These are phyloP conservation scores for Epistrophella euchroma DNA, from an alignment of 2,888 invertebrate species.

Conservation along the genomic window DNA sequence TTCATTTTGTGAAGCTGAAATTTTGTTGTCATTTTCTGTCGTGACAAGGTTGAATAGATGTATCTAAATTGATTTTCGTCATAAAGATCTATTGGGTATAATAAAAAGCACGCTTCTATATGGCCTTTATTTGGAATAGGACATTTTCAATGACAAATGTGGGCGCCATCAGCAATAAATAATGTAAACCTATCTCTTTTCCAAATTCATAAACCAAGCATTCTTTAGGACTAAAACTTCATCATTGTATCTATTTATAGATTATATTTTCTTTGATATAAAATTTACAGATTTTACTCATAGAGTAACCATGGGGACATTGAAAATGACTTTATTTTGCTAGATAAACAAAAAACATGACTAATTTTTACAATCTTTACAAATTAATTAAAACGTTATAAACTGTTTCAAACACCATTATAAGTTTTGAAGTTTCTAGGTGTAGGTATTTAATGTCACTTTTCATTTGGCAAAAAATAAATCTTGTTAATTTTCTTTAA, in stretches of 20 bases:
- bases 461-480: too few relatives aligned
- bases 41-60: slow-evolving; percentile 13
- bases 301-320: too few relatives aligned
- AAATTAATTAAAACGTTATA: too few relatives aligned
- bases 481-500: too few relatives aligned
- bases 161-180: not conserved
- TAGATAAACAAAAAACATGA: too few relatives aligned
- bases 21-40: not conserved
- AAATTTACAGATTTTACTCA: too few relatives aligned
- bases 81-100: slow-evolving; percentile 11
- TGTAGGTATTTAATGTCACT: too few relatives aligned
- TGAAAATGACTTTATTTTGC: too few relatives aligned
- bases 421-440: too few relatives aligned
- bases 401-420: too few relatives aligned
- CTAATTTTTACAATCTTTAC: too few relatives aligned
- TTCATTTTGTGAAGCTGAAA: slow-evolving; percentile 6
- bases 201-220: not conserved
- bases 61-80: slow-evolving; percentile 34
- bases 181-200: not conserved
- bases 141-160: slow-evolving; percentile 11
- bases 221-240: not conserved
- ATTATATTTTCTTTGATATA: not conserved
- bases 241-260: not conserved
- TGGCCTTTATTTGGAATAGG: slow-evolving; percentile 2
- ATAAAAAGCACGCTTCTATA: slow-evolving; percentile 14